These are phyloP conservation scores for Mionectes macconnelli DNA, from an alignment of 2,113 vertebrate species.

Conservation along the genomic window DNA sequence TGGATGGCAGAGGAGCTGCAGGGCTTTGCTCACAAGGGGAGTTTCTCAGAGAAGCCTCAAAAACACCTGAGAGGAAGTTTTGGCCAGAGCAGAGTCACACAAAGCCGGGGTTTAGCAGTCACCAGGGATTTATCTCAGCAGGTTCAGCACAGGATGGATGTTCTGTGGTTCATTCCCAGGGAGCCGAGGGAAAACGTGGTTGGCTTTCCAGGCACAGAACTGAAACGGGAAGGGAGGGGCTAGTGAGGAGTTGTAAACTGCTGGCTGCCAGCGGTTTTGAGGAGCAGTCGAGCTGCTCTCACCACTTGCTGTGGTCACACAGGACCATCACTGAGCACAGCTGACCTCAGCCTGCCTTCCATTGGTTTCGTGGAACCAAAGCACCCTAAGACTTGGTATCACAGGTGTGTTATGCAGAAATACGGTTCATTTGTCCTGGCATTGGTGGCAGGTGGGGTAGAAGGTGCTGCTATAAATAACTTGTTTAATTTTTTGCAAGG, in stretches of 20 bases:
- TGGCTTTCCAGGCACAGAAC: background rate
- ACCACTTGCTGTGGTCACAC: background rate
- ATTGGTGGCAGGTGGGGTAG: background rate
- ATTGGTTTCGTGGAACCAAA: background rate
- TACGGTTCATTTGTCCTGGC: background rate
- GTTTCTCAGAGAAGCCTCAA: too few relatives aligned
- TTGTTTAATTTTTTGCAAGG: background rate
- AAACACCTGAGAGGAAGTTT: too few relatives aligned
- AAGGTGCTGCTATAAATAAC: background rate
- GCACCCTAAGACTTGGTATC: background rate
- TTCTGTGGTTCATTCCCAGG: background rate
- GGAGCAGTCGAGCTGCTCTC: background rate
- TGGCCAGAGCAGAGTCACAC: background rate
- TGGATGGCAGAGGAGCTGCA: too few relatives aligned
- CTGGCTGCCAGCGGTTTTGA: background rate
- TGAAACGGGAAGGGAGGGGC: background rate
- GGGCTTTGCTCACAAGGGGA: too few relatives aligned
- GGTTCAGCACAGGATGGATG: background rate
- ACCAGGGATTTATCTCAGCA: background rate
- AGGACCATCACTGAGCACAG: background rate
- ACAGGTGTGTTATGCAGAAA: fast-evolving
- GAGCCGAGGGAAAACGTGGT: background rate
- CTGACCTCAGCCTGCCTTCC: background rate
- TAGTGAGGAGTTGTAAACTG: background rate
- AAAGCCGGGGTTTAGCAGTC: background rate